phyloP scores from a whole-genome alignment of 2,888 invertebrate genomes.

The Ceratothoa steindachneri region DNA sequence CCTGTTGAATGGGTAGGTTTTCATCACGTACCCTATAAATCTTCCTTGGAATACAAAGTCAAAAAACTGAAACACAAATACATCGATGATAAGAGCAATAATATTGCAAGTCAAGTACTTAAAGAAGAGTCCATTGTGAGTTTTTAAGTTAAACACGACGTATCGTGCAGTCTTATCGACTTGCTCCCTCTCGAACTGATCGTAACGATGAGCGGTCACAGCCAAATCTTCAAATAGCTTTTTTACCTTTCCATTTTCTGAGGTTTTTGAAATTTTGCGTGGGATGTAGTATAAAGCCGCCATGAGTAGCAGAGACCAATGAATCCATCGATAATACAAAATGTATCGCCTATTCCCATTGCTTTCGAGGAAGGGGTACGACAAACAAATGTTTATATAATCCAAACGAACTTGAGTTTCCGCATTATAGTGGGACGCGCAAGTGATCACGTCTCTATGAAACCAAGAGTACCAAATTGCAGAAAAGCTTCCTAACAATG shows the following conservation, averaged over 20 bases:
- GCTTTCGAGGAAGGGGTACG: conserved; percentile 41
- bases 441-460: conserved; percentile 47
- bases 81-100: conserved; percentile 37
- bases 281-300: conserved; percentile 45
- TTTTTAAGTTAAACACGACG: conserved; percentile 41
- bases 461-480: conserved; percentile 47
- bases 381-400: conserved; percentile 47
- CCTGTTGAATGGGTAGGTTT: conserved; percentile 41
- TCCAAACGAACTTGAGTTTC: conserved; percentile 46
- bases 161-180: conserved; percentile 44
- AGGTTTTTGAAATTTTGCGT: conserved; percentile 43
- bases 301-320: conserved; percentile 41
- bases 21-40: conserved; percentile 37
- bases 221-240: conserved; percentile 45
- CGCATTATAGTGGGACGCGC: conserved; percentile 47
- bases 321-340: conserved; percentile 46
- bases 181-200: conserved; percentile 37
- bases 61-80: conserved; percentile 41
- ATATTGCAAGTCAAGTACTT: conserved; percentile 46
- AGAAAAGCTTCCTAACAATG: conserved; percentile 44
- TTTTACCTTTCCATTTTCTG: conserved; percentile 46
- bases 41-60: conserved; percentile 45
- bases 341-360: conserved; percentile 37
- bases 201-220: conserved; percentile 40
- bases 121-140: conserved; percentile 47